Base-by-base conservation (phyloP, 2,113 vertebrate genomes). In the Zeus faber region DNA sequence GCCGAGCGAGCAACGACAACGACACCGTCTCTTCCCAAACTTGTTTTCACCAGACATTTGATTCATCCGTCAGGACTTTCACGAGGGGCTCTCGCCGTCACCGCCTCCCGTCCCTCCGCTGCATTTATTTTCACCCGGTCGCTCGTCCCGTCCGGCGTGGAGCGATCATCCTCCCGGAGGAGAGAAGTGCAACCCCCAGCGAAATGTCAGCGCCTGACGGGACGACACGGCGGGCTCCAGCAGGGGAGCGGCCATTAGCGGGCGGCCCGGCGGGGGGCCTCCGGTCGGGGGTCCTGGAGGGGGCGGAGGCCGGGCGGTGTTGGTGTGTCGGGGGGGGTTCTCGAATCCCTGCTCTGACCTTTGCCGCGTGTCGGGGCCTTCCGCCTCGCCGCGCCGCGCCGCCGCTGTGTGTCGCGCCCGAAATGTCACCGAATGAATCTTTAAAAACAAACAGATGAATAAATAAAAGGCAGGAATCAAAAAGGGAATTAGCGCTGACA, bases 331-430 rank as follows among this genome's bases (percentile, higher is more conserved):
- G 10, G 48, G 48, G 33, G n/a, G n/a, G n/a, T n/a, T n/a, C 33
- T 33, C 25, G 26, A 29, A 49, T 44, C 57, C 61, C 61, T 54
- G 48, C 40, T 50, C 21, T 76, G 79, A 84, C 79, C 82, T 84
- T 74, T 82, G 74, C 70, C 68, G 82, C 70, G 35, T 82, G 79
- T 80, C 79, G 79, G 72, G 74, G 29, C 60, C 64, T 70, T 74
- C 70, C 49, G 61, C 76, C 55, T 25, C 18, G 17, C 49, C 79
- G 71, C 76, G 70, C n/a, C 82, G n/a, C 18, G 37, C 74, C 50
- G 76, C 41, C 29, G 20, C 60, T 49, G 60, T 56, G 67, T 73
- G 72, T 55, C 62, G 54, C 74, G 79, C 79, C 70, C 47, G 67
- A 80, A 82, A 82, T 82, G 76, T 70, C 74, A 78, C 54, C 48